These are phyloP conservation scores for Nyctalus aviator DNA, from an alignment of 2,797 vertebrate species.

Conservation along the genomic window DNA sequence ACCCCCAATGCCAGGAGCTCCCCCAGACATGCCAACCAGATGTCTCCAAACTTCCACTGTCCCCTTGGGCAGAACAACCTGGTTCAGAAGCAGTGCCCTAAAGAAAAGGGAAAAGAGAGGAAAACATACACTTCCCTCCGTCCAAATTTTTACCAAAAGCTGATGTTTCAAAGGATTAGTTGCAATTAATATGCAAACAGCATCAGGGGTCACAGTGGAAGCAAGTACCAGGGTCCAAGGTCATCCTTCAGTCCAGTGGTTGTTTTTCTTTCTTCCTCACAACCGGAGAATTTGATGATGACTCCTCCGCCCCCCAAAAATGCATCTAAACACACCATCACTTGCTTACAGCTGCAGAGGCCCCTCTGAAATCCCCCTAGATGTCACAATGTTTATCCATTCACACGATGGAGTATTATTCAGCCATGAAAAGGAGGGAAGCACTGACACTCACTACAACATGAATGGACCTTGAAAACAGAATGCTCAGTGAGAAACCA, in stretches of 20 bases:
- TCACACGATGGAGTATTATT: no score
- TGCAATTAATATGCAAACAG: not conserved
- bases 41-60: not conserved
- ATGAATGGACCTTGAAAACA: not conserved
- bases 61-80: not conserved
- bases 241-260: not conserved
- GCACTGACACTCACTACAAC: not conserved
- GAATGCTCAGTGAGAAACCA: not conserved
- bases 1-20: not conserved
- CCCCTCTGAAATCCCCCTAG: not conserved
- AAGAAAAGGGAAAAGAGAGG: not conserved
- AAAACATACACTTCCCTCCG: not conserved
- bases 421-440: not conserved
- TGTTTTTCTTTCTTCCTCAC: not conserved
- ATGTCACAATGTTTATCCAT: accelerated
- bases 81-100: not conserved
- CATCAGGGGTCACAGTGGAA: not conserved
- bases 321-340: not conserved
- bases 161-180: not conserved
- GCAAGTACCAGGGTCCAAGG: not conserved
- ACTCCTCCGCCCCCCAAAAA: no score
- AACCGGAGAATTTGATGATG: not conserved
- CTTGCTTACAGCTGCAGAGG: not conserved
- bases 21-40: not conserved
- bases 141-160: not conserved